Conservation (phyloP, 2,797 vertebrate species). For the Halcyon leucocephala region DNA sequence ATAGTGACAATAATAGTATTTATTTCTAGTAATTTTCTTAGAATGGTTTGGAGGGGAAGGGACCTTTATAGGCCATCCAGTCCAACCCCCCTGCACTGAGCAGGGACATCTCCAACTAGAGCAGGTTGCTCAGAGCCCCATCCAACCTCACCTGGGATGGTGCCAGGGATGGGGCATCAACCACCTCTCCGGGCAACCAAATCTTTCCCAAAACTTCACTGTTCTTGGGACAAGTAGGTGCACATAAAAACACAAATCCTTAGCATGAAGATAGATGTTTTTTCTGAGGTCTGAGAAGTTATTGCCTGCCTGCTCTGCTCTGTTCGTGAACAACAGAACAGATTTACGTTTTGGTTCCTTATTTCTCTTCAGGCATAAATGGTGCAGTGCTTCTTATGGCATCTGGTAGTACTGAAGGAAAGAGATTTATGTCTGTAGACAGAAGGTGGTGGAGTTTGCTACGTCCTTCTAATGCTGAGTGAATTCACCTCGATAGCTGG, state of each 20-base stretch:
- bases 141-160: background rate
- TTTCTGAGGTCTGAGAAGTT: background rate
- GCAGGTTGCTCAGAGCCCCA: background rate
- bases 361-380: background rate
- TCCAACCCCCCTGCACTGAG: background rate
- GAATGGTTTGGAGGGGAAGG: background rate
- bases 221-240: background rate
- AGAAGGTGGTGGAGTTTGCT: background rate
- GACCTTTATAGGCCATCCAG: background rate
- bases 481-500: background rate
- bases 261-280: background rate
- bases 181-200: background rate
- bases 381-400: background rate
- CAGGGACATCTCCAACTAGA: background rate
- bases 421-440: background rate
- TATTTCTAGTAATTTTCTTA: background rate
- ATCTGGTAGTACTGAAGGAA: background rate
- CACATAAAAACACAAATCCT: background rate
- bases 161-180: background rate
- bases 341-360: background rate
- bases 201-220: background rate
- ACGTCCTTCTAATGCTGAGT: rapidly evolving
- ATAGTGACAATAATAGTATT: background rate
- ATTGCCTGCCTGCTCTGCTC: background rate
- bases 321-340: background rate